These are phyloP conservation scores for Drosophila meridionalis DNA, from an alignment of 2,888 invertebrate species.

Conservation along the genomic window DNA sequence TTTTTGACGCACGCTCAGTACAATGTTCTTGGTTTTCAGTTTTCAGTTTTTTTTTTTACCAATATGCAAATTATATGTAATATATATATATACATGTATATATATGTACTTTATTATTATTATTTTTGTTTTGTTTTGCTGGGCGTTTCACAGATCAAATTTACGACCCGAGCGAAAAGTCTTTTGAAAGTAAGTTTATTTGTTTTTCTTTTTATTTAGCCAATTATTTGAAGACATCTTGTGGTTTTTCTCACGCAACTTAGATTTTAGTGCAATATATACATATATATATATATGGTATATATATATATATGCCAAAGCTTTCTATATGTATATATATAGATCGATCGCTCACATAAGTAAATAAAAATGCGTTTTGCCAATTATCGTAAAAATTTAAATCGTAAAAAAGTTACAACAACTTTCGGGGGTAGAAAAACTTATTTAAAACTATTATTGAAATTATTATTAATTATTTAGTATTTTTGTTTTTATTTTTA, in stretches of 20 bases:
- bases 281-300: slow-evolving; percentile 18
- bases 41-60: neutral
- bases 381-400: slow-evolving; percentile 73
- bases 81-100: slow-evolving; percentile 12
- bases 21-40: slow-evolving; percentile 32
- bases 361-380: slow-evolving; percentile 66
- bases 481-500: slow-evolving; percentile 23
- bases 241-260: slow-evolving; percentile 68
- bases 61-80: slow-evolving; percentile 42
- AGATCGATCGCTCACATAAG: slow-evolving; percentile 4
- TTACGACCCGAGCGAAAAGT: slow-evolving; percentile 67
- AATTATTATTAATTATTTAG: slow-evolving; percentile 59
- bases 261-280: slow-evolving; percentile 56
- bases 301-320: slow-evolving; percentile 23
- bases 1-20: slow-evolving; percentile 72
- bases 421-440: slow-evolving; percentile 75
- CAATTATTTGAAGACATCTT: slow-evolving; percentile 79
- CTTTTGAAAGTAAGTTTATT: slow-evolving; percentile 67
- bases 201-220: slow-evolving; percentile 43
- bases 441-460: slow-evolving; percentile 80
- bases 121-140: slow-evolving; percentile 22
- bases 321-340: slow-evolving; percentile 5
- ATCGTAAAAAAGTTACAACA: slow-evolving; percentile 79
- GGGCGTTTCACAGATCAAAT: slow-evolving; percentile 43
- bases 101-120: slow-evolving; percentile 14